phyloP scores from a whole-genome alignment of 2,113 vertebrate species.

The Halichoeres trimaculatus region DNA sequence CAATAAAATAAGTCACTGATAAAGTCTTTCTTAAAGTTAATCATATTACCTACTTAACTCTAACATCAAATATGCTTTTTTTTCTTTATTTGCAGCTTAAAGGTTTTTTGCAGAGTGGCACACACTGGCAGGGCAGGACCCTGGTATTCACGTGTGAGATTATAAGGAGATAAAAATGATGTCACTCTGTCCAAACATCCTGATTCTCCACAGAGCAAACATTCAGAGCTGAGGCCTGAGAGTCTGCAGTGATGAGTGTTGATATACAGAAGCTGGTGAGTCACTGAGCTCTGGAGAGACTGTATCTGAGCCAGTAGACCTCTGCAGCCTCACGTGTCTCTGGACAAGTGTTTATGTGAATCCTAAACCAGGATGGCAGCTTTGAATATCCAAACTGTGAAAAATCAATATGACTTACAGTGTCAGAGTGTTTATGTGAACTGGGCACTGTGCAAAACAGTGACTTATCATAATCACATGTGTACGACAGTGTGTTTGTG shows the following conservation, averaged over 20 bases:
- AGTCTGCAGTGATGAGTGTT: conserved; percentile 27
- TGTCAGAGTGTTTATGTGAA: conserved; percentile 46
- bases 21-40: too few relatives aligned
- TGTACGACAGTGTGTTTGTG: conserved; percentile 49
- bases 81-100: too few relatives aligned
- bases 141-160: not conserved
- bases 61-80: too few relatives aligned
- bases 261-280: conserved; percentile 53
- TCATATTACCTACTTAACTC: too few relatives aligned
- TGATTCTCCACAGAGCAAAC: conserved; percentile 55
- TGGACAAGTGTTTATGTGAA: conserved; percentile 44
- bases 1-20: too few relatives aligned
- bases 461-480: conserved; percentile 51
- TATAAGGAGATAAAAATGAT: conserved; percentile 19
- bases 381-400: conserved; percentile 52
- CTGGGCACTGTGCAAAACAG: conserved; percentile 27
- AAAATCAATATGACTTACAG: conserved; percentile 36
- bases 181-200: conserved; percentile 6
- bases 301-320: conserved; percentile 41
- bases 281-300: conserved; percentile 39
- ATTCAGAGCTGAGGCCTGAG: conserved; percentile 19
- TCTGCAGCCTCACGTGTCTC: conserved; percentile 40
- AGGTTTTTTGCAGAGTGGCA: not conserved
- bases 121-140: not conserved
- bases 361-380: conserved; percentile 40